Percentiles rank a stretch among this genome's conserved stretches.
Evolutionary conservation across 2,797 vertebrate species (phyloP).

Genomic region (Sebastes ruberrimus): DNA sequence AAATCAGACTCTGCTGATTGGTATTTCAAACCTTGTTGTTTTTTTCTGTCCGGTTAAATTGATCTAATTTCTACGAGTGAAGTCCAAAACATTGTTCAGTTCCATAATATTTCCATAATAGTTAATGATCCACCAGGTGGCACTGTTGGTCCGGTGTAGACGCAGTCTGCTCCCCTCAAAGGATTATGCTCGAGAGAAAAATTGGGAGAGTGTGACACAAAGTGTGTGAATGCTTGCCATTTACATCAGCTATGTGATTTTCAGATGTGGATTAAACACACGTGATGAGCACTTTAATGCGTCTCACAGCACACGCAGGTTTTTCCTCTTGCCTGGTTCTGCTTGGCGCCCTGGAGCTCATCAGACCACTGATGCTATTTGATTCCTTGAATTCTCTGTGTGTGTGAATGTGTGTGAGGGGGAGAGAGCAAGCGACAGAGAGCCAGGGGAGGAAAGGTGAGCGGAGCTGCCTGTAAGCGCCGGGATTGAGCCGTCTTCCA

Average conservation of each 20-base stretch:
- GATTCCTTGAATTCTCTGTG: not conserved
- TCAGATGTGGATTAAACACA: slow-evolving; percentile 7
- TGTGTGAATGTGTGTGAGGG: not conserved
- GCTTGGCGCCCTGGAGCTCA: slow-evolving; percentile 21
- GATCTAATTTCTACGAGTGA: not conserved
- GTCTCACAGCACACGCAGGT: not conserved
- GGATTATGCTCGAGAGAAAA: not conserved
- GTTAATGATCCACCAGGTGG: slow-evolving; percentile 73
- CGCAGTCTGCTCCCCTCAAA: not conserved
- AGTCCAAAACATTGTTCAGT: not conserved
- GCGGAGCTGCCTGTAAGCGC: slow-evolving; percentile 1
- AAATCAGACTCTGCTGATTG: slow-evolving; percentile 23
- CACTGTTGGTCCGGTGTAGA: slow-evolving; percentile 69
- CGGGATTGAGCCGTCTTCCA: slow-evolving; percentile 13
- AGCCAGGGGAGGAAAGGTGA: slow-evolving; percentile 26
- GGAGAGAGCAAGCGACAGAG: not conserved
- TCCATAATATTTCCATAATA: not conserved
- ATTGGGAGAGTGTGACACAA: not conserved
- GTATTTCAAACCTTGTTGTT: slow-evolving; percentile 9
- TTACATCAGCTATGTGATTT: slow-evolving; percentile 20
- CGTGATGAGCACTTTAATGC: not conserved
- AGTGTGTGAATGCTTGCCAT: slow-evolving; percentile 19
- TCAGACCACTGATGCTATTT: slow-evolving; percentile 24
- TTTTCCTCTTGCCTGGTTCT: not conserved
- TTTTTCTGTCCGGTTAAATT: slow-evolving; percentile 10